phyloP scores from a whole-genome alignment of 1,140 invertebrate genomes.

The Drosophila leontia region DNA sequence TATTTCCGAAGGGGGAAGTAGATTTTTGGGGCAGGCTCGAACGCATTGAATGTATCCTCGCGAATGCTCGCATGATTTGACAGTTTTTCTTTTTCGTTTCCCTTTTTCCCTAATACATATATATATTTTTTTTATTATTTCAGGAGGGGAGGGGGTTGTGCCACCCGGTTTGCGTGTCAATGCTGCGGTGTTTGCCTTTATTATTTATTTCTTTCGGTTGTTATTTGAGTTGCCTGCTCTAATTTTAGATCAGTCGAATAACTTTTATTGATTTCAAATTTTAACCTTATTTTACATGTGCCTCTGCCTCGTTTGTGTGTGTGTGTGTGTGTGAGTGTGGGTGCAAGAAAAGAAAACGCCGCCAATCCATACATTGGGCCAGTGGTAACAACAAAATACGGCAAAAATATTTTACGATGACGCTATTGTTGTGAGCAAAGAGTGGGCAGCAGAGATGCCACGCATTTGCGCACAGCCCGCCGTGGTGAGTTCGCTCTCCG shows the following conservation, averaged over 20 bases:
- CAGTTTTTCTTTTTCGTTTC: slow-evolving; percentile 36
- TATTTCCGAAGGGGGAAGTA: background rate
- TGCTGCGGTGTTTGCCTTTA: slow-evolving; percentile 43
- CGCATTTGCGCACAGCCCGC: slow-evolving; percentile 58
- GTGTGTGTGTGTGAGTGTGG: slow-evolving; percentile 9
- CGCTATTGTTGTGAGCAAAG: slow-evolving; percentile 70
- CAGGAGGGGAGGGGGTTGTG: background rate
- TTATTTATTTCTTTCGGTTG: slow-evolving; percentile 53
- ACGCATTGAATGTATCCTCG: slow-evolving; percentile 13
- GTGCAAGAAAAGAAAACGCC: slow-evolving; percentile 48
- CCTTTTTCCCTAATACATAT: background rate
- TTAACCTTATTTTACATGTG: slow-evolving; percentile 79
- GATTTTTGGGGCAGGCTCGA: slow-evolving; percentile 18
- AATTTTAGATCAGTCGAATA: slow-evolving; percentile 80
- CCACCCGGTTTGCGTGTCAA: slow-evolving; percentile 54
- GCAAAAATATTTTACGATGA: slow-evolving; percentile 77
- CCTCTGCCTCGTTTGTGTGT: background rate
- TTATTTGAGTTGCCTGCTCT: slow-evolving; percentile 58
- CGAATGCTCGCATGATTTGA: slow-evolving; percentile 66
- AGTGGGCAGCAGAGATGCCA: slow-evolving; percentile 15
- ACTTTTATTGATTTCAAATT: slow-evolving; percentile 84
- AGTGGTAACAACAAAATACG: slow-evolving; percentile 73
- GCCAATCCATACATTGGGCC: slow-evolving; percentile 49
- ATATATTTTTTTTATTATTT: background rate
- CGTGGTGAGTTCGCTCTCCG: slow-evolving; percentile 60